Base-by-base conservation (phyloP, 1,140 invertebrate genomes). In the Orchesella cincta region DNA sequence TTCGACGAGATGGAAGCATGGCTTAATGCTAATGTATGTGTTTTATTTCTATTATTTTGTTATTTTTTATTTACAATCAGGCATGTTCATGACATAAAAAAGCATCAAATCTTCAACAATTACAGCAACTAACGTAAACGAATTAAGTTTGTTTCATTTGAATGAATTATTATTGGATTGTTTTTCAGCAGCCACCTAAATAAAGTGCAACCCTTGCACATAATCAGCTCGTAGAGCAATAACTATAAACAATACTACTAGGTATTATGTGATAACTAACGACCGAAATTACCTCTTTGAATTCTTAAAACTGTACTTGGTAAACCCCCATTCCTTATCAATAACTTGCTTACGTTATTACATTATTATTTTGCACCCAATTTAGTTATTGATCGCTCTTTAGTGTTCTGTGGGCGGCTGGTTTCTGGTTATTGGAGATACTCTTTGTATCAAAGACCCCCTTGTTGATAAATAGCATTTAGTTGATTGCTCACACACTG, bases 1-100 rank as follows among this genome's bases (percentile, higher is more conserved):
- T 94, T 96, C 88, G 93, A 94, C 88, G 94, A 97, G 88, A 96
- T 96, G 90, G 94, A 94, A 82, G 92, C 93, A 83, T 97, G 94
- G 94, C 89, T 96, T 83, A 90, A 89, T 83, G 90, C 87, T 81
- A 88, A 88, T 84, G 89, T 90, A 86, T 88, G 88, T 87, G 16
- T 71, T 76, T 54, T 33, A 67, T 62, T 52, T 72, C 72, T 73
- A 29, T 71, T 76, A 29, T 67, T 70, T 67, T 76, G 18, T 70
- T 52, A 23, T 36, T 64, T 70, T 26, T 34, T 1, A 39, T 73
- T 75, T 70, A 78, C 62, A 31, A 67, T 8, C 28, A 67, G 29
- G 5, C 31, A 67, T 33, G 8, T 57, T n/a, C n/a, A n/a, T n/a
- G n/a, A n/a, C n/a, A n/a, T n/a, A n/a, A n/a, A n/a, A n/a, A n/a